Evolutionary conservation across 1,140 invertebrate genomes (phyloP).

Genomic region (Batillaria attramentaria): DNA sequence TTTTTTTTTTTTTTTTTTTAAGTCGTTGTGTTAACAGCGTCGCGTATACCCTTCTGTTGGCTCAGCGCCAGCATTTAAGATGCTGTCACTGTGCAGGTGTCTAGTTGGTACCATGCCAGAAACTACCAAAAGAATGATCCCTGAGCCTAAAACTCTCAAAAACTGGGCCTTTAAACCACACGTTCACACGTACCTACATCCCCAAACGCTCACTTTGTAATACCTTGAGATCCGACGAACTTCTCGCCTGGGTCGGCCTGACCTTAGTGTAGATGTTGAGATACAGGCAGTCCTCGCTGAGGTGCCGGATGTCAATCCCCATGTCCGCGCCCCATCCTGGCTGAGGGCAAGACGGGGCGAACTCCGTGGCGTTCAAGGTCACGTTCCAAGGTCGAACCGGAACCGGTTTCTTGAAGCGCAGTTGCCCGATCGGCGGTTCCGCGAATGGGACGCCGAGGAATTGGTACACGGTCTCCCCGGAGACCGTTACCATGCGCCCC

Average conservation of each 20-base stretch:
- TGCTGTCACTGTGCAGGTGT: no score
- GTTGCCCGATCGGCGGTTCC: conserved; percentile 88
- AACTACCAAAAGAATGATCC: no score
- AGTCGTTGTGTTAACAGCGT: no score
- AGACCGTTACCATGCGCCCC: neutral
- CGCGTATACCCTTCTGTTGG: no score
- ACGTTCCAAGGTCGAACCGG: conserved; percentile 86
- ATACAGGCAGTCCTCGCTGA: conserved; percentile 94
- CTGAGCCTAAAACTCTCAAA: neutral
- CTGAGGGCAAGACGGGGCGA: conserved; percentile 86
- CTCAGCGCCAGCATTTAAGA: no score
- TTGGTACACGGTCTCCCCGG: conserved; percentile 56
- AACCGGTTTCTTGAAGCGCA: conserved; percentile 83
- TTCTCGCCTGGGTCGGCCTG: no score
- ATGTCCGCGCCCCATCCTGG: neutral
- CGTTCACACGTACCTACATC: neutral
- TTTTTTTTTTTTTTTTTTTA: no score
- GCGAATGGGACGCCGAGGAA: conserved; percentile 93
- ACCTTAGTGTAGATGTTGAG: conserved; percentile 88
- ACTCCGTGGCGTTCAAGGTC: conserved; percentile 75
- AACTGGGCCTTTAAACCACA: neutral
- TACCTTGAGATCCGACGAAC: neutral
- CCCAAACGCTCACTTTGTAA: neutral
- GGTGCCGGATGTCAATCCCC: no score
- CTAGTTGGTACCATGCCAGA: no score